These are phyloP conservation scores for Eubucco bourcierii DNA, from an alignment of 2,113 vertebrate species.

Conservation along the genomic window DNA sequence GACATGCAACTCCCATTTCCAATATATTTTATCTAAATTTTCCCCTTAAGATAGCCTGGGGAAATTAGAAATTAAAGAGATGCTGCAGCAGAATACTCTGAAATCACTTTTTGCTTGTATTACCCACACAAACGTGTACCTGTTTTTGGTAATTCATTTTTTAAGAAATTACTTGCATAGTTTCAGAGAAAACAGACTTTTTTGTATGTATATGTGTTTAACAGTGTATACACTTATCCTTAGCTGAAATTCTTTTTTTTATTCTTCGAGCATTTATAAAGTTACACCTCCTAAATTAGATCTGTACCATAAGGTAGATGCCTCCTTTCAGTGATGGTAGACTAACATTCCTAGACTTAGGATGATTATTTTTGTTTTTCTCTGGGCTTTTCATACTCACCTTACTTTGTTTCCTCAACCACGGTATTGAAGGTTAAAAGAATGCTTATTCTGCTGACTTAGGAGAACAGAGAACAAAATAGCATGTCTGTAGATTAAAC, in stretches of 20 bases:
- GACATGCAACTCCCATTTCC: neutral
- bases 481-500: neutral
- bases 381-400: neutral
- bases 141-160: neutral
- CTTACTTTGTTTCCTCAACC: neutral
- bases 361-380: neutral
- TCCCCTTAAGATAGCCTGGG: neutral
- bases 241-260: neutral
- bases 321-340: neutral
- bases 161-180: neutral
- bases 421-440: slow-evolving; percentile 6
- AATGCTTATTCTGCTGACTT: slow-evolving; percentile 21
- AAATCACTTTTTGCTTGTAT: neutral
- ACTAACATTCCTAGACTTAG: neutral
- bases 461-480: neutral
- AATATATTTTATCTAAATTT: neutral
- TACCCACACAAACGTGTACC: neutral
- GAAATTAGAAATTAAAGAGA: neutral
- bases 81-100: neutral
- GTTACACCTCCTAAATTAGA: neutral
- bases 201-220: neutral
- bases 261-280: neutral
- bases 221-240: neutral
- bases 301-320: neutral
- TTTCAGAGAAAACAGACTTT: neutral